Conservation (phyloP, 2,113 vertebrate genomes). For the Excalfactoria chinensis region DNA sequence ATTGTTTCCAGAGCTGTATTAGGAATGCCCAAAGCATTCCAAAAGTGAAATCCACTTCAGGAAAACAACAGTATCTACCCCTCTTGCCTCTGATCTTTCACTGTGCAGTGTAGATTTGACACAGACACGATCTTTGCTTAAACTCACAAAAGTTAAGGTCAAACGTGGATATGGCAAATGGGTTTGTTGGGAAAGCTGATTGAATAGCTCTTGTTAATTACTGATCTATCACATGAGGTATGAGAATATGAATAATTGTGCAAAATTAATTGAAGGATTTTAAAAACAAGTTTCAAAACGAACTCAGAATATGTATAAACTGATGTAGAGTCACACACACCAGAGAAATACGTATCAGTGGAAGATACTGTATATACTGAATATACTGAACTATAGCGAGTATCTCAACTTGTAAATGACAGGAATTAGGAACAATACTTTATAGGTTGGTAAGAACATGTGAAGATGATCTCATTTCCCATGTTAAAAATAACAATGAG, state of each 20-base stretch:
- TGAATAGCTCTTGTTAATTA: slow-evolving; percentile 56
- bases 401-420: not conserved
- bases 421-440: not conserved
- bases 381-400: not conserved
- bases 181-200: slow-evolving; percentile 36
- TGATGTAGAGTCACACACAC: not conserved
- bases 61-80: not conserved
- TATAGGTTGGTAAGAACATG: slow-evolving; percentile 12
- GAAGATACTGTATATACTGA: not conserved
- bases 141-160: slow-evolving; percentile 14
- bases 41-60: not conserved
- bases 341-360: not conserved
- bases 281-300: slow-evolving; percentile 19
- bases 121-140: not conserved
- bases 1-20: not conserved
- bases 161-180: slow-evolving; percentile 19
- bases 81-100: not conserved
- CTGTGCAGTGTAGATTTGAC: not conserved
- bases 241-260: slow-evolving; percentile 2
- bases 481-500: slow-evolving; percentile 14
- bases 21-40: not conserved
- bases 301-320: not conserved
- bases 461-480: not conserved
- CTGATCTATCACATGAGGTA: slow-evolving; percentile 13
- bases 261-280: slow-evolving; percentile 40